Evolutionary conservation across 1,140 invertebrate genomes (phyloP), one percentile per base, ranked within the genome.

Genomic region (Drosophila watanabei): DNA sequence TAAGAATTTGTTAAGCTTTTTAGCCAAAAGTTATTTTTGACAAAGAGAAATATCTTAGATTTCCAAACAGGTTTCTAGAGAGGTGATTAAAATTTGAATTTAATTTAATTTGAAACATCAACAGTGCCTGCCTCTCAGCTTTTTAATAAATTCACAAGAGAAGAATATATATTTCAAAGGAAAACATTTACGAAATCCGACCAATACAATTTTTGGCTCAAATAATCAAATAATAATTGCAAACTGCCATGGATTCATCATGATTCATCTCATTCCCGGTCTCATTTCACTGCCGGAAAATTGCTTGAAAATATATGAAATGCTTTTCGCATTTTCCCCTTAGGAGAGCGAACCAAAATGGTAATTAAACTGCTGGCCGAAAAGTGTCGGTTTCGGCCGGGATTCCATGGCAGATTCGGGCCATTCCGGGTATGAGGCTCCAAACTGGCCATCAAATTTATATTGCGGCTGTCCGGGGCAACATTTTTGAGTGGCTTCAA

Each of bases 221-320:
- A 24, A 56, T n/a, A 57, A 71, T 83, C 54, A 18, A 59, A 48
- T 54, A 45, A 80, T 83, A 83, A 83, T 87, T 83, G 66, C 63
- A 71, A 83, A 77, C 60, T 59, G 58, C 45, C 63, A 76, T 68
- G 54, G 59, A 24, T 62, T 24, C n/a, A n/a, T n/a, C n/a, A 49
- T 70, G 43, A 75, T 58, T 49, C 41, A 39, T 48, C 16, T n/a
- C n/a, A 39, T 65, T 46, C 5, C 35, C 35, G 16, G 18, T 37
- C 11, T 41, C 46, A 14, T 37, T 41, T 64, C 16, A 63, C 52
- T 57, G 51, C 70, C 76, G 79, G 39, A 75, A 88, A 87, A 80
- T 88, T 77, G 80, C 80, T 70, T 78, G 56, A 84, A 86, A 84
- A 80, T 87, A 80, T 87, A 77, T 88, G 60, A 78, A 88, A 88